Evolutionary conservation across 2,888 invertebrate species (phyloP).

Genomic region (Cheilosia vulpina): DNA sequence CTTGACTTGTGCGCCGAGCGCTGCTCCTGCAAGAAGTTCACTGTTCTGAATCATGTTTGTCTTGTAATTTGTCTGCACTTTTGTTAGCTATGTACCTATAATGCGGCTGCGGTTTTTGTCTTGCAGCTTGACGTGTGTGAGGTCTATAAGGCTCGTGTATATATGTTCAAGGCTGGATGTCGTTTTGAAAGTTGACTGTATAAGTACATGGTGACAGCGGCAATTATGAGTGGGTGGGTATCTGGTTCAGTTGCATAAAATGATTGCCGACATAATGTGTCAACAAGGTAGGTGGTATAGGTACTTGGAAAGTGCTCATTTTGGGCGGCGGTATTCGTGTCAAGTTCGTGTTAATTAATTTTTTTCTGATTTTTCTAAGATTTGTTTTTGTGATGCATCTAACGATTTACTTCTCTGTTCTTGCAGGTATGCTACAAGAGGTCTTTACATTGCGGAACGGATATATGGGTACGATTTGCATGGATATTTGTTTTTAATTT

Average conservation of each 20-base stretch:
- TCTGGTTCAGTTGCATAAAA: constrained; percentile 46
- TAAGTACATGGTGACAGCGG: constrained; percentile 43
- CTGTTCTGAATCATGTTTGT: constrained; percentile 56
- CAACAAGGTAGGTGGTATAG: neutral
- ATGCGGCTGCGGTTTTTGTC: constrained; percentile 10
- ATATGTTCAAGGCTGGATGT: constrained; percentile 51
- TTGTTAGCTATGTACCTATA: neutral
- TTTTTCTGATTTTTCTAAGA: neutral
- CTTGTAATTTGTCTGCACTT: constrained; percentile 44
- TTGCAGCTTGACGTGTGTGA: constrained; percentile 18
- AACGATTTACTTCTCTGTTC: neutral
- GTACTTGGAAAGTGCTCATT: neutral
- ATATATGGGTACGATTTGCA: too few relatives aligned
- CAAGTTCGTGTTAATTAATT: constrained; percentile 24
- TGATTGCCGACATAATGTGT: constrained; percentile 44
- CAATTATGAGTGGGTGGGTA: constrained; percentile 70
- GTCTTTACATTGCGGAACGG: too few relatives aligned
- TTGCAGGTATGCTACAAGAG: constrained; percentile 8
- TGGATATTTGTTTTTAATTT: too few relatives aligned
- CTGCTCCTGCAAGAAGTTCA: constrained; percentile 20
- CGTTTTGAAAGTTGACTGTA: constrained; percentile 62
- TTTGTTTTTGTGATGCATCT: neutral
- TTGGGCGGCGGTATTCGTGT: constrained; percentile 27
- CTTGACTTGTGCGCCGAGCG: constrained; percentile 40
- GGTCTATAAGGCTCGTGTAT: constrained; percentile 22